Evolutionary conservation across 2,797 vertebrate species (phyloP), one percentile per base, ranked within the genome.

Genomic region (Odontamblyopus rebecca): DNA sequence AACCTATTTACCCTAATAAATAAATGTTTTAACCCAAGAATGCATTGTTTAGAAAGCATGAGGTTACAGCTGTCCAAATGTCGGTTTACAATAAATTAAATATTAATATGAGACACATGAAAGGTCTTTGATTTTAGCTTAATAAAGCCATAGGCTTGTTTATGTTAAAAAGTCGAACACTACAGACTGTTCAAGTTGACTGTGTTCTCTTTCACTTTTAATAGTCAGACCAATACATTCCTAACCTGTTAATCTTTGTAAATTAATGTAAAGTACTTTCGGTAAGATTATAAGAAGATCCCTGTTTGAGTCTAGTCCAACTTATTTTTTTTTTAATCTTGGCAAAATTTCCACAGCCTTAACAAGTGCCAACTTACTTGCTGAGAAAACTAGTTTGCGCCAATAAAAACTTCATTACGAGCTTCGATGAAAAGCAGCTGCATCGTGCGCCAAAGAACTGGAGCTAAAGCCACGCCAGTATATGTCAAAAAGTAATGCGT

Each of bases 311-410:
- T 19, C 18, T 4, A 62, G 8, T 19, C 18, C 61, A 32, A 9
- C 60, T 26, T 44, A 35, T 19, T 41, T 13, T 44, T 44, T 35
- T 35, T 35, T 35, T 35, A 16, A 44, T 38, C 30, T 19, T n/a
- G 23, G 61, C 12, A 27, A 65, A 48, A 23, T 26, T 7, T 26
- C 19, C 41, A 48, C 16, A 65, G 41, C 2, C 23, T 26, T 29
- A 48, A 48, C 56, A 60, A 59, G 67, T 69, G 56, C 54, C 56
- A 44, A 44, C 67, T 69, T 44, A 35, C 54, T 68, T 23, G 9
- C 15, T 16, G 56, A 68, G 35, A 44, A 69, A 69, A 69, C 32
- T 68, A 68, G 13, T 59, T 68, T 59, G 56, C 23, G 67, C 35
- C 56, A 60, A 41, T 59, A 69, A 69, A 69, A 69, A 60, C 19